Evolutionary conservation across 2,888 invertebrate species (phyloP).

Genomic region (Ethmia dodecea): DNA sequence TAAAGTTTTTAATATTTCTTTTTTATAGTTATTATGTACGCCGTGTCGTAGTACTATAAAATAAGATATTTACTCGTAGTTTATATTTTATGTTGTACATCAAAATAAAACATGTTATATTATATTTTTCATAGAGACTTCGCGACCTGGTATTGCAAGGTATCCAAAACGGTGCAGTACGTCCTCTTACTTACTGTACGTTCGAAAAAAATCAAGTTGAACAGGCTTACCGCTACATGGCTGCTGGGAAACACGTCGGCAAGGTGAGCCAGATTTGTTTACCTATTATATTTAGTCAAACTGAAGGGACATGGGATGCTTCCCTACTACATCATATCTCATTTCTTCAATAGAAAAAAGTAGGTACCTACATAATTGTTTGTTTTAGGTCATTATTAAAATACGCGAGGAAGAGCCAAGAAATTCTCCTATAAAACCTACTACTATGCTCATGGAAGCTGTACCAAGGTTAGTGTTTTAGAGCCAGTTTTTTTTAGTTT

Average conservation of each 20-base stretch:
- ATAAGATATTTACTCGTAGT: no score
- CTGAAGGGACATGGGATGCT: no score
- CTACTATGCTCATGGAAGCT: slow-evolving; percentile 40
- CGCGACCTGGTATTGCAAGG: slow-evolving; percentile 41
- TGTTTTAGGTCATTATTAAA: slow-evolving; percentile 65
- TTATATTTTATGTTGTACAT: no score
- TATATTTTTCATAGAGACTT: neutral
- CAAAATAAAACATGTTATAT: no score
- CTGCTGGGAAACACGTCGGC: slow-evolving; percentile 81
- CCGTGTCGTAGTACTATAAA: no score
- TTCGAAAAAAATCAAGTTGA: slow-evolving; percentile 79
- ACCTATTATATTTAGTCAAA: neutral
- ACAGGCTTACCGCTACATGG: slow-evolving; percentile 78
- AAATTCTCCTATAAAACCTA: slow-evolving; percentile 38
- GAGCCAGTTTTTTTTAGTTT: neutral
- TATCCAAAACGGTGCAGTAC: slow-evolving; percentile 79
- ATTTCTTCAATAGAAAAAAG: no score
- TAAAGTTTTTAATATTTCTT: no score
- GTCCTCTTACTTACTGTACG: slow-evolving; percentile 78
- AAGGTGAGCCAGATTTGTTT: neutral
- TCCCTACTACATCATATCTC: no score
- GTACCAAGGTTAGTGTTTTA: slow-evolving; percentile 47
- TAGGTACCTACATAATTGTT: no score
- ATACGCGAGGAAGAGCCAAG: slow-evolving; percentile 66
- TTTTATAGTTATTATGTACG: no score